Evolutionary conservation across 2,113 vertebrate species (phyloP), one percentile per base, ranked within the genome.

Genomic region (Sylvia atricapilla): DNA sequence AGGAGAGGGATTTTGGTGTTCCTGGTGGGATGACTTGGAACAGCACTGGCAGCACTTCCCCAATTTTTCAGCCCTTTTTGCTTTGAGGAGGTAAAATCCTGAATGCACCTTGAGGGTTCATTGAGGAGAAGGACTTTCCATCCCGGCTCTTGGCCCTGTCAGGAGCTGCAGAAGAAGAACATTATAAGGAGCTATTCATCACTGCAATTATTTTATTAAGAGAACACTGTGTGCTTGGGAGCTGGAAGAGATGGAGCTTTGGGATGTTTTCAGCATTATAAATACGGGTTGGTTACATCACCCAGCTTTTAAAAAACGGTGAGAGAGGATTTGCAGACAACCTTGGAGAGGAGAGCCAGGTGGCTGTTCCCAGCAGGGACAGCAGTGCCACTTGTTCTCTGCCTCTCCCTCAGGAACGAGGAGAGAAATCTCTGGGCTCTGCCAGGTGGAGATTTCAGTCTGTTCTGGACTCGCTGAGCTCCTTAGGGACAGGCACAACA

Each of bases 251-350:
- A 85, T 77, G 91, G 90, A 88, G 85, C 92, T 93, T 88, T 94
- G 95, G 93, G 95, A 96, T 94, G 95, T 96, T 96, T 96, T 96
- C 95, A 96, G 88, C 93, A 93, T 97, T 88, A 86, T 96, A 97
- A 97, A 94, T 93, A 89, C 80, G 6, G 52, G 68, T 44, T 87
- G 90, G 77, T 96, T 94, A 95, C 94, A 86, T 97, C 95, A 96
- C 82, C 79, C 90, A 16, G 90, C 90, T 77, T 84, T 81, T 74
- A 77, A 93, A 95, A 93, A 88, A 75, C 30, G 88, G 35, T n/a
- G 83, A 77, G 68, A 70, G 85, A 74, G 92, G 55, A 13, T 94
- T 89, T 76, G 84, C 81, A 89, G 94, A 69, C 88, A 86, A 20
- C 88, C 96, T 92, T 80, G 92, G 76, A 33, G 88, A 90, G 78